phyloP scores from a whole-genome alignment of 2,888 invertebrate genomes.

The Lamproptera curius region DNA sequence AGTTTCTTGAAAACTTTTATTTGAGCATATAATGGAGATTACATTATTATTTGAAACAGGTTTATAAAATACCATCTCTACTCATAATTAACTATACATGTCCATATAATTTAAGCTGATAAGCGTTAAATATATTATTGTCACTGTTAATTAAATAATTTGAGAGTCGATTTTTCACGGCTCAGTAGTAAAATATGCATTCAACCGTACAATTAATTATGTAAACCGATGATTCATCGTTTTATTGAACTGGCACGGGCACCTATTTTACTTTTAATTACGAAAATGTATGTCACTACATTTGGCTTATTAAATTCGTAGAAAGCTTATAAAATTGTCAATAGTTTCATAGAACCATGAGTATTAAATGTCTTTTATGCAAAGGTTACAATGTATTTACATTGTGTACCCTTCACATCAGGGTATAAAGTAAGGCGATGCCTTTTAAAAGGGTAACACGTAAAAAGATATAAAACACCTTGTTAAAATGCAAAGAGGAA shows the following conservation, averaged over 20 bases:
- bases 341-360: background rate
- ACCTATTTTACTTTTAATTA: conserved; percentile 11
- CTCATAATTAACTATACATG: too few species aligned
- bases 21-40: too few species aligned
- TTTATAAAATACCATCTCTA: too few species aligned
- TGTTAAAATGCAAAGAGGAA: too few species aligned
- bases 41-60: too few species aligned
- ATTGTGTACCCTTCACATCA: too few species aligned
- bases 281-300: background rate
- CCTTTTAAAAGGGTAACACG: too few species aligned
- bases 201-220: conserved; percentile 12
- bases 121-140: background rate
- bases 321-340: background rate
- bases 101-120: too few species aligned
- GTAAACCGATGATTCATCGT: conserved; percentile 5
- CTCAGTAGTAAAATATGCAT: conserved; percentile 13
- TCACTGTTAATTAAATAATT: background rate
- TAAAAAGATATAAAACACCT: too few species aligned
- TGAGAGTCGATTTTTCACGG: conserved; percentile 1
- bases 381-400: too few species aligned
- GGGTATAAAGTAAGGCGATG: too few species aligned
- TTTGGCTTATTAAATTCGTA: conserved; percentile 4
- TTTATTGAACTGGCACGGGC: conserved; percentile 4
- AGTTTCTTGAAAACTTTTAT: too few species aligned
- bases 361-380: background rate